Evolutionary conservation across 2,888 invertebrate species (phyloP), one percentile per base, ranked within the genome.

Genomic region (Steinernema carpocapsae): DNA sequence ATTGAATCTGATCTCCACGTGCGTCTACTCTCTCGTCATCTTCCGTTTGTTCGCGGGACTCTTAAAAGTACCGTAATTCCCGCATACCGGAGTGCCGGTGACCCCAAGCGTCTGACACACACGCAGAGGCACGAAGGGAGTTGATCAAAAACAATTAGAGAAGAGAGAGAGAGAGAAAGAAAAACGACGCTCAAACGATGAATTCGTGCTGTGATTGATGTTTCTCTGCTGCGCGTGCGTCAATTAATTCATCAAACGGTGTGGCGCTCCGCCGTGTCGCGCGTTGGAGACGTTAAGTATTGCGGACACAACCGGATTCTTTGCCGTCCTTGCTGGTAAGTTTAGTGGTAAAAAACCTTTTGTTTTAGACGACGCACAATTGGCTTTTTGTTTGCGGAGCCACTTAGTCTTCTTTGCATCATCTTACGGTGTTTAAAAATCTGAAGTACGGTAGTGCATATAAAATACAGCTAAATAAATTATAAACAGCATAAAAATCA

Each of bases 141-240:
- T 64, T n/a, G 64, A 64, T 64, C 64, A 64, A 64, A 64, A 64
- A 64, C 64, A 64, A 64, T 64, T 64, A 64, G 64, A 64, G 64
- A 64, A 17, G 64, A 22, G 14, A 6, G 22, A 22, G 1, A 52
- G 24, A 22, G 52, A 52, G 52, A 52, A 24, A 52, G 24, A 52
- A 52, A 52, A 48, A 37, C 10, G 37, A 37, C 37, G 37, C 37
- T 37, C 48, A 48, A 48, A 48, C 48, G 52, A 52, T 52, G 52
- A 22, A 17, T 64, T 64, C n/a, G 64, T 32, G 64, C 64, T 12
- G 32, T 64, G 64, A 64, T 64, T 64, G 64, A 64, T 64, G 64
- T 64, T 4, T 32, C 32, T 17, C 64, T 17, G 64, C 64, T 26
- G 29, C 17, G 64, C 32, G 48, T 14, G 64, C 64, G 64, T 64